These are phyloP conservation scores for Psilanteris sp. DNA, from an alignment of 1,140 invertebrate species.

Conservation along the genomic window DNA sequence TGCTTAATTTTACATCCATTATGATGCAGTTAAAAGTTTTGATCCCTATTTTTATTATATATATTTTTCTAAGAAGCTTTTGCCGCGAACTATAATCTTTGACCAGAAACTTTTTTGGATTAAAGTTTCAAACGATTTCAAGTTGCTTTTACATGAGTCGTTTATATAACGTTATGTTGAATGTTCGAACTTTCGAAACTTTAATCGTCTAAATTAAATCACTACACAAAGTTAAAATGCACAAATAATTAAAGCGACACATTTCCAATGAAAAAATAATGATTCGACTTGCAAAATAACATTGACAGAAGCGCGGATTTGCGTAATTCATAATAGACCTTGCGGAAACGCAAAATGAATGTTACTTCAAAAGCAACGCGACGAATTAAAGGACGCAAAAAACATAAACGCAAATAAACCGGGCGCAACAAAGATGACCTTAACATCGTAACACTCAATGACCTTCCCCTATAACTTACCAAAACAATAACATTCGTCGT, in stretches of 20 bases:
- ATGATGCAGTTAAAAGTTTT: constrained; percentile 16
- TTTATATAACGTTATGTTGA: constrained; percentile 20
- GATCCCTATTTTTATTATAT: constrained; percentile 13
- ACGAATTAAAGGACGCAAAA: too few species aligned
- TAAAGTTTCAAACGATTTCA: constrained; percentile 43
- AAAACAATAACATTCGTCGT: too few species aligned
- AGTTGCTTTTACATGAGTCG: constrained; percentile 38
- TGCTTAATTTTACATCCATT: constrained; percentile 19
- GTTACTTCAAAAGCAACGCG: too few species aligned
- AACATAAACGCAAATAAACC: too few species aligned
- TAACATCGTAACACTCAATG: too few species aligned
- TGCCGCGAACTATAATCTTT: constrained; percentile 26
- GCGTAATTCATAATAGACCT: too few species aligned
- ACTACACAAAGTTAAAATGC: constrained; percentile 2
- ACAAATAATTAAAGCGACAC: constrained; percentile 5
- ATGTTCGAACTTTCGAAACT: constrained; percentile 24
- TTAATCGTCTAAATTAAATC: constrained; percentile 30
- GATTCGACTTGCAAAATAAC: too few species aligned
- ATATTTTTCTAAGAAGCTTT: constrained; percentile 26
- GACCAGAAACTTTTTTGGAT: constrained; percentile 34
- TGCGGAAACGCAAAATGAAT: too few species aligned
- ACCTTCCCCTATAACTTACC: too few species aligned
- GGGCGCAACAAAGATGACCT: too few species aligned
- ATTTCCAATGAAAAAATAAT: too few species aligned
- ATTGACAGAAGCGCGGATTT: too few species aligned